Evolutionary conservation across 2,113 vertebrate species (phyloP), one percentile per base, ranked within the genome.

Genomic region (Ahaetulla prasina): DNA sequence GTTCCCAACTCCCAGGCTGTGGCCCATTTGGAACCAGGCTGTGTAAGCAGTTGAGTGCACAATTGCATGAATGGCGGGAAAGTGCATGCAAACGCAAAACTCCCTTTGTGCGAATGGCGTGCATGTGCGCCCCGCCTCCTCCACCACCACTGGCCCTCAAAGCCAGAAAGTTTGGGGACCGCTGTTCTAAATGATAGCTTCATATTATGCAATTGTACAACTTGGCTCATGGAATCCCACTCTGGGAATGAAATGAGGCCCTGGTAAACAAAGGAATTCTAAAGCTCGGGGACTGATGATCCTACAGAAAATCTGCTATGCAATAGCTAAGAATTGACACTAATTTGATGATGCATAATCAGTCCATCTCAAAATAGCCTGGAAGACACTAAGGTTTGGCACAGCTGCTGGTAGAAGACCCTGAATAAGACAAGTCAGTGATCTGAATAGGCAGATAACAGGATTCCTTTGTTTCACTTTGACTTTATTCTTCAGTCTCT

Each of bases 81-180:
- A 60, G 55, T 11, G 25, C 55, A 27, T 60, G 55, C 23, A 60
- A 60, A 27, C 9, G 1, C 8, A 60, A 60, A 60, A 1, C 55
- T 60, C 55, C 23, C 2, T 60, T 25, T 60, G 25, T 11, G 25
- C 3, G 0, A 25, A 10, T 10, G 55, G 55, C 2, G 2, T 10
- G 23, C 9, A 60, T 27, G 25, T 3, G 0, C 54, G 0, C 54
- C 0, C 22, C 22, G 0, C 22, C 6, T 8, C 54, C 2, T 6
- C 54, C 54, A 2, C 54, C 54, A 55, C 22, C 22, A 55, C 54
- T 3, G 7, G 7, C 25, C 54, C 8, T 0, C 54, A 55, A 55
- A 55, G 8, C 22, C 2, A 2, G 22, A 8, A 55, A 23, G 2
- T 55, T 55, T 55, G 54, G 54, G 54, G 8, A 25, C 54, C 22